Percentiles rank a stretch among this genome's conserved stretches.
Evolutionary conservation across 2,888 invertebrate genomes (phyloP).

Genomic region (Heliothis peltigera): DNA sequence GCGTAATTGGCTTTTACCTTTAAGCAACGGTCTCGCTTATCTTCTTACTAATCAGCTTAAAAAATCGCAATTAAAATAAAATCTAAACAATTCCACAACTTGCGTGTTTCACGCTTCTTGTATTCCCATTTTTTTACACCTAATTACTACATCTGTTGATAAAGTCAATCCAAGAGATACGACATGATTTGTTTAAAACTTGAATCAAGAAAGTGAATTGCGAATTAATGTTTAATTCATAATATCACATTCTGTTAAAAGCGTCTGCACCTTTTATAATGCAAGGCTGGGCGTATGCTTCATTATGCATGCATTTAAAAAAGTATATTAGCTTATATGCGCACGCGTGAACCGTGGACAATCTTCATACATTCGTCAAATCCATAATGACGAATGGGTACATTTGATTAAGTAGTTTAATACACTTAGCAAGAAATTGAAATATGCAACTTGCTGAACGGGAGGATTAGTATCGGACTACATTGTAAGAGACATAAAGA

Average conservation of each 20-base stretch:
- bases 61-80: slow-evolving; percentile 33
- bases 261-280: slow-evolving; percentile 45
- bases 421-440: not conserved
- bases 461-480: slow-evolving; percentile 3
- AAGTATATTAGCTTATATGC: slow-evolving; percentile 36
- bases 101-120: slow-evolving; percentile 53
- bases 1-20: slow-evolving; percentile 29
- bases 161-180: slow-evolving; percentile 30
- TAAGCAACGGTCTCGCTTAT: slow-evolving; percentile 37
- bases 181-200: slow-evolving; percentile 42
- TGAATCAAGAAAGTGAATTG: slow-evolving; percentile 58
- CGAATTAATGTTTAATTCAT: slow-evolving; percentile 59
- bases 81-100: slow-evolving; percentile 10
- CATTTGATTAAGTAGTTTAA: slow-evolving; percentile 2
- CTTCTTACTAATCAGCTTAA: slow-evolving; percentile 25
- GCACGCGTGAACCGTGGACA: slow-evolving; percentile 25
- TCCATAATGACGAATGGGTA: slow-evolving; percentile 5
- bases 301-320: slow-evolving; percentile 52
- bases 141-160: slow-evolving; percentile 24
- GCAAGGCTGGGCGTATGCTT: slow-evolving; percentile 41
- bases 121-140: slow-evolving; percentile 37
- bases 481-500: slow-evolving; percentile 18
- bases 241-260: slow-evolving; percentile 43
- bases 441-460: not conserved
- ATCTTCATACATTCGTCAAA: slow-evolving; percentile 23